Evolutionary conservation across 2,888 invertebrate species (phyloP), one percentile per base, ranked within the genome.

Genomic region (Drosophila paramelanica): DNA sequence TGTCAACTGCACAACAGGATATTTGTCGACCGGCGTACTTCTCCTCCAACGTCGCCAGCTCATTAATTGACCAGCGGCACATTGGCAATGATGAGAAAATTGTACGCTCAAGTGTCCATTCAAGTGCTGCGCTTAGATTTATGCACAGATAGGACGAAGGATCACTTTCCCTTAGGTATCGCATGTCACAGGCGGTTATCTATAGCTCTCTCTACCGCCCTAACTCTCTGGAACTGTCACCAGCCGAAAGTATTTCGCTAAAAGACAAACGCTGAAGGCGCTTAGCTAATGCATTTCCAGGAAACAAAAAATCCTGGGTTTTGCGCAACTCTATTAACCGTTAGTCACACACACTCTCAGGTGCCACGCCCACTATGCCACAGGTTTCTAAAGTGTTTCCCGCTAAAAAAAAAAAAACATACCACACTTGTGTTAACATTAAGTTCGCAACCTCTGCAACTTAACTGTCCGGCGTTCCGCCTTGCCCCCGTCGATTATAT

Each of bases 1-100:
- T 87, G 89, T 87, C 84, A 89, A 89, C 89, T 79, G 67, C 88
- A 75, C 81, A 77, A 85, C 88, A 84, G 84, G 88, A 84, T 81
- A 79, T 81, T 87, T 81, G 77, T 77, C 60, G 53, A 69, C 46
- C 64, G 53, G 61, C 56, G 31, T 31, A 31, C 50, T 62, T 45
- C 46, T 52, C 17, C 50, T 57, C 38, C 51, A 61, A 31, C 31
- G 31, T 31, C 49, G 41, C 55, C 56, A 67, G 59, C 72, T 67
- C 81, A 89, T 86, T 86, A 89, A 86, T 86, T 89, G 89, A 89
- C 83, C 80, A 83, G 61, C 77, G 59, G 56, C 42, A 71, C 87
- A 75, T 87, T 84, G 74, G 69, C 85, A 83, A 83, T 83, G 70
- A 87, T 85, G 85, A 79, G 85, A 85, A 85, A 88, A 78, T 73